These are phyloP conservation scores for Drosophila flavopinicola DNA, from an alignment of 2,888 invertebrate species.

Conservation along the genomic window DNA sequence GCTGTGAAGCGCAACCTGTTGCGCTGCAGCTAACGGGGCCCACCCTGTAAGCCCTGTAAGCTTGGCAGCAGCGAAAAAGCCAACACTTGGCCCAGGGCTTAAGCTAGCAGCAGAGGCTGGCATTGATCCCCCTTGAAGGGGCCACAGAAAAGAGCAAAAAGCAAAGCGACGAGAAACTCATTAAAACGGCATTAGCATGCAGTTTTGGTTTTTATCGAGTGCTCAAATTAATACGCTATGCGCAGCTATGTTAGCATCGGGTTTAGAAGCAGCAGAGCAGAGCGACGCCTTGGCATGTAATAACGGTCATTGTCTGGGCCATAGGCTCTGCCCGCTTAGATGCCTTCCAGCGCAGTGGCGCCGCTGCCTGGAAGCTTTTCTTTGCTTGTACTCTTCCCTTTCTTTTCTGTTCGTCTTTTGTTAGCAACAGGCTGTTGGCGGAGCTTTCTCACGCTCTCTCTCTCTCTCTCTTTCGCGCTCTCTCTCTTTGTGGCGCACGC, in stretches of 20 bases:
- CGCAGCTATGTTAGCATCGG: constrained; percentile 39
- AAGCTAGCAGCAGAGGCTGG: not conserved
- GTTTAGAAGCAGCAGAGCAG: constrained; percentile 24
- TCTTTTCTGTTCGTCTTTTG: not conserved
- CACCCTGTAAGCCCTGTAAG: constrained; percentile 9
- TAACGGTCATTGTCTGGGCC: constrained; percentile 66
- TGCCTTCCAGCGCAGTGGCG: constrained; percentile 65
- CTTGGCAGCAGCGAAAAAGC: constrained; percentile 34
- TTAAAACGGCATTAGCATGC: constrained; percentile 71
- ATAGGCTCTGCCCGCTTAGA: constrained; percentile 5
- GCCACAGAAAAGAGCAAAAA: constrained; percentile 37
- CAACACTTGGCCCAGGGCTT: constrained; percentile 46
- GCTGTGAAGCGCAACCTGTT: constrained; percentile 35
- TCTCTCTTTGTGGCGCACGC: constrained; percentile 54
- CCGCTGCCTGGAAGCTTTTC: constrained; percentile 44
- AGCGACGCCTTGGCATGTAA: constrained; percentile 32
- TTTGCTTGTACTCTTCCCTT: not conserved
- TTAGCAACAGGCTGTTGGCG: constrained; percentile 65
- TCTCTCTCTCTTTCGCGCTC: not conserved
- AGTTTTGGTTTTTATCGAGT: constrained; percentile 60
- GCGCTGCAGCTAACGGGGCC: constrained; percentile 9
- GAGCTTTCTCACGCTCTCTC: constrained; percentile 33
- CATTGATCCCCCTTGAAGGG: constrained; percentile 41
- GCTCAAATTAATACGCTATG: constrained; percentile 61
- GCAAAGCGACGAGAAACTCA: constrained; percentile 60